Conservation (phyloP, 2,113 vertebrate genomes). For the Desmodus rotundus region DNA sequence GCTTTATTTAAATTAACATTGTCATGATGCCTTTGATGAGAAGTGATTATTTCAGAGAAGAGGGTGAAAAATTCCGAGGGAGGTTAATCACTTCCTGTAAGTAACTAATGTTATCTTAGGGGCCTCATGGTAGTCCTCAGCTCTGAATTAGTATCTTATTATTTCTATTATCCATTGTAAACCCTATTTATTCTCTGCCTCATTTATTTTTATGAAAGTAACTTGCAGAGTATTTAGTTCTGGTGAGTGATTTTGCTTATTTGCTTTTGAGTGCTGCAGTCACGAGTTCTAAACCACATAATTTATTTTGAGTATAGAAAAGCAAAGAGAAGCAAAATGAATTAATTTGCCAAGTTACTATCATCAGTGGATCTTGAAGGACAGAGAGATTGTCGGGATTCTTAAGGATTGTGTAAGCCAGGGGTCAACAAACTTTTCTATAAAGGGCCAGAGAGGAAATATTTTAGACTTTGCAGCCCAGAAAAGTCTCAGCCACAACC, state of each 20-base stretch:
- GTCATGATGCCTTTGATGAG: conserved; percentile 55
- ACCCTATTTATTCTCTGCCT: conserved; percentile 43
- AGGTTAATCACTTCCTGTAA: conserved; percentile 73
- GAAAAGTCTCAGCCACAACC: neutral
- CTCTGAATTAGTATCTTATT: neutral
- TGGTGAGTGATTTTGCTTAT: conserved; percentile 38
- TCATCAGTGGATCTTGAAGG: neutral
- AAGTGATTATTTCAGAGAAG: conserved; percentile 68
- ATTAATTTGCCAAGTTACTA: neutral
- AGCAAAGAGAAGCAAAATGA: conserved; percentile 23
- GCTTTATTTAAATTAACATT: neutral
- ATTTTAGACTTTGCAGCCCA: neutral
- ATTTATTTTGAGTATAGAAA: conserved; percentile 15
- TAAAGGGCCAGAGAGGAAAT: neutral
- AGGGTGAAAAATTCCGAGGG: conserved; percentile 67
- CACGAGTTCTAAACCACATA: conserved; percentile 33
- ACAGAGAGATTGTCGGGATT: neutral
- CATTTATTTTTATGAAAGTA: conserved; percentile 49
- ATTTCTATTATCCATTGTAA: neutral
- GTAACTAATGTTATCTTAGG: neutral
- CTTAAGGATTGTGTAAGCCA: neutral
- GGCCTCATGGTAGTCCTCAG: neutral
- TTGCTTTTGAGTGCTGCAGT: conserved; percentile 28
- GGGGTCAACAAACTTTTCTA: neutral
- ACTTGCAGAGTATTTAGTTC: conserved; percentile 23